Conservation (phyloP, 2,888 invertebrate genomes). For the Dryobota labecula region DNA sequence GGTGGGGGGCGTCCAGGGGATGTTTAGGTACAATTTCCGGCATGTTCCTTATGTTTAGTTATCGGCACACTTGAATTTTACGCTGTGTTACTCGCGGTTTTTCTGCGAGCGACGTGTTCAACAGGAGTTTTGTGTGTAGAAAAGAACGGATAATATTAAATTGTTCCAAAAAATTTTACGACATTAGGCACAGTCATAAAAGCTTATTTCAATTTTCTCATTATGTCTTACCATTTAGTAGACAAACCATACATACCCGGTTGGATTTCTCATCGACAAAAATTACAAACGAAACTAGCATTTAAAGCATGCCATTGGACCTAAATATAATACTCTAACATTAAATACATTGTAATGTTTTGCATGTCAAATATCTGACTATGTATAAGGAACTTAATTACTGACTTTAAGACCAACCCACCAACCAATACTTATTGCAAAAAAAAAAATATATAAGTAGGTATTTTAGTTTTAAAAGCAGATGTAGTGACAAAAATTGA, state of each 20-base stretch:
- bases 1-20: constrained; percentile 46
- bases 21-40: constrained; percentile 67
- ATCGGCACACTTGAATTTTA: constrained; percentile 51
- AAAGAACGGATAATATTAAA: neutral
- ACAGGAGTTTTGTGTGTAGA: neutral
- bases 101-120: constrained; percentile 31
- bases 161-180: neutral
- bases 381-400: too few species aligned
- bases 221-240: neutral
- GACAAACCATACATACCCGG: neutral
- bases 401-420: too few species aligned
- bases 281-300: too few species aligned
- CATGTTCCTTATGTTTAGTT: constrained; percentile 63
- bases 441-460: too few species aligned
- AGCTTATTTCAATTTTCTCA: neutral
- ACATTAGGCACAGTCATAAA: neutral
- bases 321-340: too few species aligned
- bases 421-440: too few species aligned
- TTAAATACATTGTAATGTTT: too few species aligned
- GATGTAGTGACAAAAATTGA: too few species aligned
- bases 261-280: neutral
- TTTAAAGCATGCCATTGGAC: too few species aligned
- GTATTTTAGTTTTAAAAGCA: too few species aligned
- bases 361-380: too few species aligned
- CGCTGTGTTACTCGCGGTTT: constrained; percentile 25